These are phyloP conservation scores for Zeuzera pyrina DNA, from an alignment of 2,888 invertebrate genomes.

Conservation along the genomic window DNA sequence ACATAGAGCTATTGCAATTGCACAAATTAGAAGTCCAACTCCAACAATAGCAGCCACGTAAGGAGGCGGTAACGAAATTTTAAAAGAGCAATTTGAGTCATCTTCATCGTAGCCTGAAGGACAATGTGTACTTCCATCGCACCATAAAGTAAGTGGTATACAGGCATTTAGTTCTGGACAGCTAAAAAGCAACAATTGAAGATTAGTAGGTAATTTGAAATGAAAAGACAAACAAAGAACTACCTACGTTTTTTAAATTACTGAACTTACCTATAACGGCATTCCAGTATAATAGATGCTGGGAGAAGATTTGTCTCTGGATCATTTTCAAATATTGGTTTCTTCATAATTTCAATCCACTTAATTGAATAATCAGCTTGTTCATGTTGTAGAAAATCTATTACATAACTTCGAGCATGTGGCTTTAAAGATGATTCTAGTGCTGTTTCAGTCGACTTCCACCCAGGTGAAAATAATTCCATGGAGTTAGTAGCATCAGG, in stretches of 20 bases:
- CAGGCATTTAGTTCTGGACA: constrained; percentile 88
- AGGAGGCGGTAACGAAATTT: constrained; percentile 77
- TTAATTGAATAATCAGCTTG: constrained; percentile 82
- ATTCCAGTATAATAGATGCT: constrained; percentile 72
- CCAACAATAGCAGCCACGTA: constrained; percentile 78
- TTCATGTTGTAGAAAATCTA: constrained; percentile 83
- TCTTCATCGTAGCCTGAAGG: constrained; percentile 88
- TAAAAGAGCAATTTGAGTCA: constrained; percentile 81
- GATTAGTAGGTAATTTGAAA: neutral
- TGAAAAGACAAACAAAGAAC: constrained; percentile 1
- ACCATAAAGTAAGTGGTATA: constrained; percentile 84
- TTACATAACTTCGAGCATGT: constrained; percentile 79
- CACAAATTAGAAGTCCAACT: constrained; percentile 72
- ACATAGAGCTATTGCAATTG: constrained; percentile 73
- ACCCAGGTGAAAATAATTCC: constrained; percentile 82
- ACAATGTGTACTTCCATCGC: constrained; percentile 84
- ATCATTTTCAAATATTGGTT: constrained; percentile 66
- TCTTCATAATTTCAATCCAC: constrained; percentile 85
- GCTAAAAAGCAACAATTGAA: constrained; percentile 47
- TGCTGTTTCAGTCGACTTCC: constrained; percentile 67
- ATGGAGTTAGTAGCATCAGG: constrained; percentile 72
- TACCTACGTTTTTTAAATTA: constrained; percentile 4
- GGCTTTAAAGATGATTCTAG: constrained; percentile 63
- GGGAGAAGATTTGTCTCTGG: constrained; percentile 63
- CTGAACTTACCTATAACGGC: constrained; percentile 79